A percentile compares a stretch with the other conserved stretches of the same genome.
These are phyloP conservation scores for Zygothrica quintamaculata DNA, from an alignment of 2,888 invertebrate species.

Conservation along the genomic window DNA sequence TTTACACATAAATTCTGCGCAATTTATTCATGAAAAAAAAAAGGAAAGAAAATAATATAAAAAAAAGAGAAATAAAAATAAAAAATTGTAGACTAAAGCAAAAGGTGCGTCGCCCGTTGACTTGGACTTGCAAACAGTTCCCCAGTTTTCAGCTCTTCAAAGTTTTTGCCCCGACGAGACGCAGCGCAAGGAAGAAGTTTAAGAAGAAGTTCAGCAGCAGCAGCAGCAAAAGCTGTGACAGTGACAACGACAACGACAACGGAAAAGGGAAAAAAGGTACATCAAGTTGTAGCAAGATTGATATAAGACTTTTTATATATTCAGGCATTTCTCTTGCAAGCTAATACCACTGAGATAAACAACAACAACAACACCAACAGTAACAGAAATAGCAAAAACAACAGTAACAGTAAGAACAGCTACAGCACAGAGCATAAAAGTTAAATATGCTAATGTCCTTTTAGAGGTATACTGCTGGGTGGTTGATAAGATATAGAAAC, in stretches of 20 bases:
- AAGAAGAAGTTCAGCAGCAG: slow-evolving; percentile 2
- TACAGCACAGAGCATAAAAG: slow-evolving; percentile 51
- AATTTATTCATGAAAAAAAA: slow-evolving; percentile 74
- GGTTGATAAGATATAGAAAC: slow-evolving; percentile 37
- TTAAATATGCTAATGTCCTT: slow-evolving; percentile 74
- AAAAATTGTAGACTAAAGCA: slow-evolving; percentile 30
- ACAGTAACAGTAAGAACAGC: not conserved
- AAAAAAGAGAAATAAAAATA: slow-evolving; percentile 16
- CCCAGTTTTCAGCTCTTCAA: slow-evolving; percentile 27
- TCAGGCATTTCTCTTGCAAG: slow-evolving; percentile 68
- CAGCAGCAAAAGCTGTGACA: slow-evolving; percentile 20
- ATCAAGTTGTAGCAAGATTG: slow-evolving; percentile 72
- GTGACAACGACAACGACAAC: slow-evolving; percentile 35
- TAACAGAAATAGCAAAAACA: not conserved
- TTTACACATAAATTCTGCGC: slow-evolving; percentile 77
- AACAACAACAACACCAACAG: slow-evolving; percentile 50
- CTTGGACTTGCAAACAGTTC: slow-evolving; percentile 54
- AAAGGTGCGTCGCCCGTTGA: slow-evolving; percentile 69
- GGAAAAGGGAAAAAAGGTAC: slow-evolving; percentile 45
- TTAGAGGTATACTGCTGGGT: slow-evolving; percentile 38
- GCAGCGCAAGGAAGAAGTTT: not conserved
- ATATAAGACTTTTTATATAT: slow-evolving; percentile 75
- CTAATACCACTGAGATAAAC: slow-evolving; percentile 71
- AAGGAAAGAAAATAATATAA: too few relatives aligned
- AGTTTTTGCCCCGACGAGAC: slow-evolving; percentile 24